Percentiles rank a stretch among this genome's conserved stretches.
Conservation (phyloP, 2,113 vertebrate species). For the Pomatostomus ruficeps region DNA sequence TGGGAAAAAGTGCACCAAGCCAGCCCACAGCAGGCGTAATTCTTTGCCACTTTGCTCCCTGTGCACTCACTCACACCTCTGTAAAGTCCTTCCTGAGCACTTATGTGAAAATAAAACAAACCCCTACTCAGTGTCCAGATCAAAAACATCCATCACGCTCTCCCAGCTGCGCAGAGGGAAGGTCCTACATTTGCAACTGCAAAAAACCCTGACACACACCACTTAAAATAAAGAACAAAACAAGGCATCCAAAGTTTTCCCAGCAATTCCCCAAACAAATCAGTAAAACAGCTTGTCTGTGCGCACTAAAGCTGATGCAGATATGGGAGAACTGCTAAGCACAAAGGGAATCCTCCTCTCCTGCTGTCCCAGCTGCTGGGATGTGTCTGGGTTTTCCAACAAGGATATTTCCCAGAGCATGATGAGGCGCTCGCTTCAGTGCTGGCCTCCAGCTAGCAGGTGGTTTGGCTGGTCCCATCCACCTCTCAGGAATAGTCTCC, state of each 20-base stretch:
- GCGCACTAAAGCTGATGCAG: background rate
- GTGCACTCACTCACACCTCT: background rate
- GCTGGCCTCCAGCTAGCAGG: background rate
- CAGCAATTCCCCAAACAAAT: background rate
- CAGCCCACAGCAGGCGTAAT: background rate
- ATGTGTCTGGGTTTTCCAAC: background rate
- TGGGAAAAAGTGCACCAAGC: background rate
- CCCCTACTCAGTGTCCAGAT: background rate
- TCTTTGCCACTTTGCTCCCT: background rate
- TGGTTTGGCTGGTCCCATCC: background rate
- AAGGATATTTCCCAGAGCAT: background rate
- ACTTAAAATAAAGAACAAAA: slow-evolving; percentile 6
- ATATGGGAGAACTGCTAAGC: background rate
- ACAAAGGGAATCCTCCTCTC: background rate
- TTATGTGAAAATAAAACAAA: slow-evolving; percentile 14
- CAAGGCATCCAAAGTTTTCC: background rate
- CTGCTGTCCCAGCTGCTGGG: background rate
- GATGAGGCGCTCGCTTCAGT: fast-evolving
- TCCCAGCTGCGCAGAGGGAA: background rate
- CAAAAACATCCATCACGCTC: background rate
- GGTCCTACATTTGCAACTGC: background rate
- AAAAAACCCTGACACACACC: background rate
- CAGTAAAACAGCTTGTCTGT: background rate
- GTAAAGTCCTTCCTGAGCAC: background rate
- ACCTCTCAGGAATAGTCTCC: background rate